Conservation (phyloP, 2,797 vertebrate species). For the Cyprinodon diabolis region DNA sequence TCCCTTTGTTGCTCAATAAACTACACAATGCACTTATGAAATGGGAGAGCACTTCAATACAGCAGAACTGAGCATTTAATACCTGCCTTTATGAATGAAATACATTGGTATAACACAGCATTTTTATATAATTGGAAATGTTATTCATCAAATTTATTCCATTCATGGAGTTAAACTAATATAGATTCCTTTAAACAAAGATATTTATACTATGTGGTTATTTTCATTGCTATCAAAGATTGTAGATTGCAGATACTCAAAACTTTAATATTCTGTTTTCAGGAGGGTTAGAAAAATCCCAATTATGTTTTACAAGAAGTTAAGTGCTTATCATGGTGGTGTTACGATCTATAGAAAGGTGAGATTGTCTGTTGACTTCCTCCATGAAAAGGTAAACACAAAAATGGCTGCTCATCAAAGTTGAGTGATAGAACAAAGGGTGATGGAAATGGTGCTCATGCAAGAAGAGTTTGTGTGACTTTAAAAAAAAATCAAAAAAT, state of each 20-base stretch:
- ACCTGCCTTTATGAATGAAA: neutral
- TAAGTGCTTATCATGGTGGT: neutral
- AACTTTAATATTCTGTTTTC: neutral
- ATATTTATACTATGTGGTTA: neutral
- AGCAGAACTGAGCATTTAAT: conserved; percentile 25
- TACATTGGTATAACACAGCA: neutral
- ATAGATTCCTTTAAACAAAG: neutral
- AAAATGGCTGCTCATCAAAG: neutral
- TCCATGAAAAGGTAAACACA: neutral
- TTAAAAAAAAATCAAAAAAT: neutral
- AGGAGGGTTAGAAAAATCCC: neutral
- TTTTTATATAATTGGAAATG: neutral
- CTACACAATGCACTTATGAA: conserved; percentile 54
- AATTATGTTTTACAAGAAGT: neutral
- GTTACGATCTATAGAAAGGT: neutral
- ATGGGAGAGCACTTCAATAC: conserved; percentile 42
- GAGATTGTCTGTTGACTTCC: neutral
- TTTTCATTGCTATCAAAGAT: neutral
- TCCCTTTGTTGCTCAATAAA: conserved; percentile 65
- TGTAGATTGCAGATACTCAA: neutral
- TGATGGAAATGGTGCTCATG: neutral
- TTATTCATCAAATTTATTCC: neutral
- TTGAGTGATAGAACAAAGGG: neutral
- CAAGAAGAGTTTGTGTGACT: neutral
- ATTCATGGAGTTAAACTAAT: neutral